Base-by-base conservation (phyloP, 2,888 invertebrate genomes). In the Mimachlamys varia region DNA sequence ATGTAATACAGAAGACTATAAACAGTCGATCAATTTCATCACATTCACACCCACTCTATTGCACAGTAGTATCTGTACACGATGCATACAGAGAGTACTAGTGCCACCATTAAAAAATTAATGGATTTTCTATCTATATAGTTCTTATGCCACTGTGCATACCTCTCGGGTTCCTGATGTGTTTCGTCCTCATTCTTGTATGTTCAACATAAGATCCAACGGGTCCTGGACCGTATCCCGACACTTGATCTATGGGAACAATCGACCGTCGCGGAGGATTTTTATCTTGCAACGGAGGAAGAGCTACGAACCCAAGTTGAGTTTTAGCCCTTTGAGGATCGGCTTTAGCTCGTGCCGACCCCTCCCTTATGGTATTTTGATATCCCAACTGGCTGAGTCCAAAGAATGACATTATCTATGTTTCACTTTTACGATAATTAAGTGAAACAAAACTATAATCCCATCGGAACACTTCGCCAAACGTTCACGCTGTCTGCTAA, bases 311-410 rank as follows among this genome's bases (percentile, higher is more conserved):
- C 50, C 95, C 95, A 22, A 95, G 92, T 92, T 95, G 95, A 17
- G 94, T 94, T 89, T 94, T 94, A 17, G 94, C 93, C 38, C 95
- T 92, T 17, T 93, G 37, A 0, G 95, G 94, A 58, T 95, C 95
- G 27, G 94, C 93, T 91, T 92, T 94, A 27, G 93, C 94, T 89
- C 91, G 91, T 33, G 93, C 92, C 13, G 95, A 95, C 10, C 94
- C 93, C 92, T 96, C 96, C 55, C 96, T 93, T n/a, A 96, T 93
- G 27, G 95, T 93, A 92, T 96, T 95, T 91, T 96, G 96, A 89
- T 96, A 96, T 0, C 96, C 96, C 5, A 96, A 91, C 50, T 96
- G 96, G 10, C 96, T 95, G 0, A 96, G 88, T 49, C 96, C 96
- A 92, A 96, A 96, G 91, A 96, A 96, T 50, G 96, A 94, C 96